A percentile compares a stretch with the other conserved stretches of the same genome.
These are phyloP conservation scores for Drosophila pseudotakahashii DNA, from an alignment of 2,888 invertebrate species.

Conservation along the genomic window DNA sequence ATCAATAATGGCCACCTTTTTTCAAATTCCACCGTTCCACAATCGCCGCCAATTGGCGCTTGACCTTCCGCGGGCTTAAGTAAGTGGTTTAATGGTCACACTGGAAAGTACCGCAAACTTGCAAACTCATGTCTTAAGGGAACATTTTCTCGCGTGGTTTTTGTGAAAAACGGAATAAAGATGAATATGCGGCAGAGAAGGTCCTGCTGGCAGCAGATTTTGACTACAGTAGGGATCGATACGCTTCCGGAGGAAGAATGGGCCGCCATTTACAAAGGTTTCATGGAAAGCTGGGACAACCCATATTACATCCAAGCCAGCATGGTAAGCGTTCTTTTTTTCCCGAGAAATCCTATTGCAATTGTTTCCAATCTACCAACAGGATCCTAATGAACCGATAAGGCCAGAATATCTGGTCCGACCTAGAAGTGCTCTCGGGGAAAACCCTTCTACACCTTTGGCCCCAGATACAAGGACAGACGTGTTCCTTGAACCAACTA, in stretches of 20 bases:
- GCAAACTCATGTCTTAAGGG: neutral
- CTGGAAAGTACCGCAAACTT: slow-evolving; percentile 14
- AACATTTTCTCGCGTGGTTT: neutral
- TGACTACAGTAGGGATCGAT: neutral
- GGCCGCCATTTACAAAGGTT: neutral
- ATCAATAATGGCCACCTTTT: too few relatives aligned
- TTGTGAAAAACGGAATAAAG: neutral
- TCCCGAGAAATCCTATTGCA: neutral
- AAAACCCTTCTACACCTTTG: too few relatives aligned
- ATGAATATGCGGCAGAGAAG: slow-evolving; percentile 4
- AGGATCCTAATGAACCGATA: neutral
- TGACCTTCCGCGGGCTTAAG: too few relatives aligned
- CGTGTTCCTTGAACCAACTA: neutral
- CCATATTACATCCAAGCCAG: neutral
- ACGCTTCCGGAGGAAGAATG: neutral
- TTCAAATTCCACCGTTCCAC: too few relatives aligned
- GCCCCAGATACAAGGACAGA: too few relatives aligned
- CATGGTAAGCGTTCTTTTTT: neutral
- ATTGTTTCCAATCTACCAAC: neutral
- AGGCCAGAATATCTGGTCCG: neutral
- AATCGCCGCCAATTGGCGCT: too few relatives aligned
- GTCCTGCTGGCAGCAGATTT: slow-evolving; percentile 11
- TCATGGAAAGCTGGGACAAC: neutral
- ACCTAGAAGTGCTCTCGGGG: neutral
- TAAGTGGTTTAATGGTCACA: neutral